Evolutionary conservation across 2,888 invertebrate species (phyloP), one percentile per base, ranked within the genome.

Genomic region (Parascotia fuliginaria): DNA sequence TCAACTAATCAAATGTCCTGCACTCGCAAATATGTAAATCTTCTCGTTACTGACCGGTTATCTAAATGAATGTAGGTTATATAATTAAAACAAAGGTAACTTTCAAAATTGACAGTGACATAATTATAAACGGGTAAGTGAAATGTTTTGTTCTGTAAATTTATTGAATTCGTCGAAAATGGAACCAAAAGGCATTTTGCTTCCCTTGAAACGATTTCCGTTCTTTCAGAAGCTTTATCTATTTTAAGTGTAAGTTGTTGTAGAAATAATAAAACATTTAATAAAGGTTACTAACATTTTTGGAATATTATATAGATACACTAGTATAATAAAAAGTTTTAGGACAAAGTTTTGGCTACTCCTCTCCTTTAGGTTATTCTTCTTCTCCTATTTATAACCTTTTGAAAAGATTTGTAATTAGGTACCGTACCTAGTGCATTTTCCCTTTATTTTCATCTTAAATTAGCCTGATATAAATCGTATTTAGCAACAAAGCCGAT

Each of bases 171-270:
- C 42, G 15, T 6, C 9, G 42, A 41, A n/a, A n/a, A 44, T 38
- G 49, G 11, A 32, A 34, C 33, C 19, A 42, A 42, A 52, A 53
- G 41, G 34, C 44, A 55, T 52, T 55, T 66, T 58, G 49, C 55
- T 24, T 52, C 50, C 46, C 54, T 48, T 48, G 24, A 45, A 44
- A 50, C 44, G 40, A 53, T 51, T 61, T 54, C 38, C 45, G 13
- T 16, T 28, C 22, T n/a, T 33, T 24, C n/a, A 33, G 11, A 46
- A 58, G 32, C 46, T 39, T 9, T 49, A 47, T 38, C 15, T 33
- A 9, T 27, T 55, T 42, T 41, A 14, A 22, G 32, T 28, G 22
- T 49, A 34, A 49, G 45, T 44, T 39, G 42, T 42, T 33, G 43
- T 31, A 24, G 40, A 28, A 41, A 31, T 49, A 43, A 38, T 46